Conservation (phyloP, 2,113 vertebrate genomes). For the Brachypodius melanocephalos region DNA sequence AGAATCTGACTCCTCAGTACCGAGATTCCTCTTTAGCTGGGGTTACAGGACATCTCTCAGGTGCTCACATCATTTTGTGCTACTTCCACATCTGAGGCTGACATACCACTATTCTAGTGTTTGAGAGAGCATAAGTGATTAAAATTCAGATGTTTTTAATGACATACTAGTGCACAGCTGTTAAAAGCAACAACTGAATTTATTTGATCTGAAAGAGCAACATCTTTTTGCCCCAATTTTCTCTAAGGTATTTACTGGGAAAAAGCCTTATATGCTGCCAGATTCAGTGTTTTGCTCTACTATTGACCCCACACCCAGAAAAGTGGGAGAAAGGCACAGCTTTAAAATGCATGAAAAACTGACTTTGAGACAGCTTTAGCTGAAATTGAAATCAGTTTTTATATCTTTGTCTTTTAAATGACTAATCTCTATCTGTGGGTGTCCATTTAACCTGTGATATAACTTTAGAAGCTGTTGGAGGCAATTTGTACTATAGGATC, state of each 20-base stretch:
- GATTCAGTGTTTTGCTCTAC: neutral
- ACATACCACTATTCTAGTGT: neutral
- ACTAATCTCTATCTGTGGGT: neutral
- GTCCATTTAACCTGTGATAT: conserved; percentile 11
- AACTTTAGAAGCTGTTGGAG: conserved; percentile 27
- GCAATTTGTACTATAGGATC: neutral
- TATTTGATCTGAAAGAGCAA: neutral
- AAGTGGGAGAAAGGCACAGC: fast-evolving
- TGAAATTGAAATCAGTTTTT: neutral
- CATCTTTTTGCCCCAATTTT: neutral
- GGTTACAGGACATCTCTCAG: neutral
- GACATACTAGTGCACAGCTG: neutral
- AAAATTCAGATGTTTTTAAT: neutral
- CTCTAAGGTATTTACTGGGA: neutral
- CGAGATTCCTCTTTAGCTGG: neutral
- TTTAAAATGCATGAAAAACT: conserved; percentile 1
- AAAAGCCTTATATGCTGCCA: neutral
- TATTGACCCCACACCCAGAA: neutral
- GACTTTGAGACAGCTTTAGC: neutral
- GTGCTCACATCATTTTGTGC: neutral
- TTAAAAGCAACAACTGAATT: neutral
- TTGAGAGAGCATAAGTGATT: neutral
- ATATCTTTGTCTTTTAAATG: neutral
- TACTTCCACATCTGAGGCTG: neutral
- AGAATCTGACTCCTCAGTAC: neutral